Base-by-base conservation (phyloP, 2,113 vertebrate species). In the Martes martes region DNA sequence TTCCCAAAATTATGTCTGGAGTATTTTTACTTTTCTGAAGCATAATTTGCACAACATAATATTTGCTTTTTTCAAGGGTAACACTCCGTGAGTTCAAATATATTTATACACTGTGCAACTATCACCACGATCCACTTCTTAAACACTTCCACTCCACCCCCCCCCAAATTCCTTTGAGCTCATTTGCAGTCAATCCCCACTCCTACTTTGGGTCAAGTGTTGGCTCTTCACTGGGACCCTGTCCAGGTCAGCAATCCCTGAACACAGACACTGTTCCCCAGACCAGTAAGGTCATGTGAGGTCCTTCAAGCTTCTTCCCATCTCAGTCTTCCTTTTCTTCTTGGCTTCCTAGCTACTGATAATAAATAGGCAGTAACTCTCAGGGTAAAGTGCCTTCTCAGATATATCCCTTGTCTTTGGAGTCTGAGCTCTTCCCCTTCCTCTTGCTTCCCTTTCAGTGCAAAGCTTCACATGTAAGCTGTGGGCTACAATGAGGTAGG, bases 401-500 rank as follows among this genome's bases (percentile, higher is more conserved):
- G 18, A 45, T 52, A 42, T 39, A 26, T 26, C 19, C 26, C 39
- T 79, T 45, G 47, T 59, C 2, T 33, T 24, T 45, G 52, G 91
- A 28, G 24, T 11, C 13, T 50, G 6, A 16, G 26, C 19, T 24
- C 11, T 21, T 50, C 7, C 2, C 5, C 23, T 47, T 2, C 31
- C 15, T 33, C 1, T 7, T 45, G 14, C 42, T 45, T 36, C 47
- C 11, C 19, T 73, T 91, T 33, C 26, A 55, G 47, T 59, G 80
- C 21, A 76, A 28, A 28, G 28, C 13, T 67, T 81, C 84, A 42
- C 7, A 1, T 16, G n/a, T 10, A 8, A 93, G 39, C 19, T 16
- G 0, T 11, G 23, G 21, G 13, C 76, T 21, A 10, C 26, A n/a
- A 11, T 33, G 26, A 21, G 10, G 3, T n/a, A 7, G 4, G 13